Percentiles rank a stretch among this genome's conserved stretches.
Evolutionary conservation across 1,140 invertebrate genomes (phyloP).

Genomic region (Trichomalopsis sarcophagae): DNA sequence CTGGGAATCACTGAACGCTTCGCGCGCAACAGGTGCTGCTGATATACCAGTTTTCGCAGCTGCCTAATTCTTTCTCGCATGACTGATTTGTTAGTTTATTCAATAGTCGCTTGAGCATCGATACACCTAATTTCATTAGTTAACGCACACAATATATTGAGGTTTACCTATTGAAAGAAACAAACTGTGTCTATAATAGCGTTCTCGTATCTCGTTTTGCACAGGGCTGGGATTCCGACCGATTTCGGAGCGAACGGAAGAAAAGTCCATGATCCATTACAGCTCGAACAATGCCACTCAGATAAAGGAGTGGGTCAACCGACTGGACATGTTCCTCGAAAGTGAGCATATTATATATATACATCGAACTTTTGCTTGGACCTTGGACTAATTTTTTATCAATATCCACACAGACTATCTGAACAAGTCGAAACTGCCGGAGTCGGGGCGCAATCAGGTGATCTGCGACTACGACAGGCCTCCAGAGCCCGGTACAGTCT

Average conservation of each 20-base stretch:
- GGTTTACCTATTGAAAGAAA: background rate
- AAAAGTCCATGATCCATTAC: constrained; percentile 91
- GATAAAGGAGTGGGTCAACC: constrained; percentile 80
- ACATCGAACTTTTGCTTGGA: constrained; percentile 7
- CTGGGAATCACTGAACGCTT: too few relatives aligned
- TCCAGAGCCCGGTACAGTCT: constrained; percentile 79
- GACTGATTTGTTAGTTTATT: background rate
- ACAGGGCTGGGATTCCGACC: constrained; percentile 91
- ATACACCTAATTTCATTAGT: too few relatives aligned
- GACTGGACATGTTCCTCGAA: constrained; percentile 82
- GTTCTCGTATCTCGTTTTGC: constrained; percentile 9
- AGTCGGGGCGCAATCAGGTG: constrained; percentile 79
- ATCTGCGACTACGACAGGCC: constrained; percentile 80
- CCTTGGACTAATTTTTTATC: too few relatives aligned
- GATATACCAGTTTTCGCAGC: too few relatives aligned
- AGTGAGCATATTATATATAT: constrained; percentile 72
- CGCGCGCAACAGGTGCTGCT: too few relatives aligned
- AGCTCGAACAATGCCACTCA: constrained; percentile 80
- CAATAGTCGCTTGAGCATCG: background rate
- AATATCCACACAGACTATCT: constrained; percentile 74
- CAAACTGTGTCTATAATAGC: background rate
- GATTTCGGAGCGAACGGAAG: constrained; percentile 82
- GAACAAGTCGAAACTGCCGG: constrained; percentile 73
- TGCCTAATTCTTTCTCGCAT: too few relatives aligned
- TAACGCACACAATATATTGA: too few relatives aligned